phyloP scores from a whole-genome alignment of 2,797 vertebrate species.

The Merluccius polli region DNA sequence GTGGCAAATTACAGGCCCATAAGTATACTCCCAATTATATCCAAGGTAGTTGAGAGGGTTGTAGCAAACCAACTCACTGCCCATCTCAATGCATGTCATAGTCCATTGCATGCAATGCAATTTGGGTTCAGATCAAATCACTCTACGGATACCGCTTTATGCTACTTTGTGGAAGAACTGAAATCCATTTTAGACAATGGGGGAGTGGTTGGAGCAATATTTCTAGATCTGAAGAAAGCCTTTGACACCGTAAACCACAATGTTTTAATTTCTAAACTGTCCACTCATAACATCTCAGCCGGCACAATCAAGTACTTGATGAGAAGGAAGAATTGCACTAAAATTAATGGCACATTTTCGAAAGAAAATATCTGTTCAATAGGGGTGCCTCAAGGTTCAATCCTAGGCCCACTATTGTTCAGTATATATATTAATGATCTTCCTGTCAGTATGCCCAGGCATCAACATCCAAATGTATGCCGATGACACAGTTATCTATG shows the following conservation, averaged over 20 bases:
- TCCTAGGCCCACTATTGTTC: not conserved
- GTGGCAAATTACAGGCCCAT: constrained; percentile 5
- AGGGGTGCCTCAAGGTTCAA: too few relatives aligned
- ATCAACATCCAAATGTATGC: constrained; percentile 5
- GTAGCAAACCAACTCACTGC: constrained; percentile 5
- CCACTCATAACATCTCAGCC: too few relatives aligned
- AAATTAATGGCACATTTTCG: too few relatives aligned
- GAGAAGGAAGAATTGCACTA: too few relatives aligned
- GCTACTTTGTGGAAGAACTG: not conserved
- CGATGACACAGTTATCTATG: constrained; percentile 1
- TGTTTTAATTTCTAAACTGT: not conserved
- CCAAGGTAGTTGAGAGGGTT: constrained; percentile 2
- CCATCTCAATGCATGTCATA: not conserved
- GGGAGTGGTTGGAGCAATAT: constrained; percentile 7
- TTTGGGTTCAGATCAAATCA: constrained; percentile 3
- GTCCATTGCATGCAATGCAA: constrained; percentile 1
- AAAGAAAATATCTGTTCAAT: too few relatives aligned
- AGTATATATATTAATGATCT: constrained; percentile 14
- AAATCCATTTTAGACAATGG: not conserved
- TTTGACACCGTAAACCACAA: not conserved
- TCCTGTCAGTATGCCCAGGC: not conserved
- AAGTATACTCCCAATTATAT: constrained; percentile 10
- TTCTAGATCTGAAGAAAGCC: constrained; percentile 7
- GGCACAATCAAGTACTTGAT: too few relatives aligned
- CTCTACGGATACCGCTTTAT: not conserved